These are phyloP conservation scores for Eurytoma californica DNA, from an alignment of 2,888 invertebrate species.

Conservation along the genomic window DNA sequence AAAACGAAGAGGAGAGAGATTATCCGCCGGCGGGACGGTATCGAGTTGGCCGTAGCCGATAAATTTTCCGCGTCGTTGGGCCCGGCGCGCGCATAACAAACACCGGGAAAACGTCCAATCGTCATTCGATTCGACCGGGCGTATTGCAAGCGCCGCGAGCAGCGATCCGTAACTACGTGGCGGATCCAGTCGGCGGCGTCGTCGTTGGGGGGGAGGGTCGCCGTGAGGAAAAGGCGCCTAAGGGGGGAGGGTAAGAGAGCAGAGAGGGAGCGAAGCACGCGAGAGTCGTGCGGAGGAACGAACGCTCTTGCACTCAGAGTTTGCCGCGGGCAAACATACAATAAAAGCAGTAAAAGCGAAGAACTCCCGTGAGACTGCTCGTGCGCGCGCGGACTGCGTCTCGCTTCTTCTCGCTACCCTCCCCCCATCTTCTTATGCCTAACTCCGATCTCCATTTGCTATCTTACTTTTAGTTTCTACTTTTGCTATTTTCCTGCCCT, in stretches of 20 bases:
- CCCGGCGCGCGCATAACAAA: constrained; percentile 27
- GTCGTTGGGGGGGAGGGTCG: constrained; percentile 5
- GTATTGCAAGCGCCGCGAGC: constrained; percentile 27
- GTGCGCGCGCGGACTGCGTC: constrained; percentile 55
- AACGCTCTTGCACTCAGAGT: constrained; percentile 52
- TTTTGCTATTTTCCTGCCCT: constrained; percentile 21
- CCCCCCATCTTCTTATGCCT: constrained; percentile 46
- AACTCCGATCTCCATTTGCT: constrained; percentile 55
- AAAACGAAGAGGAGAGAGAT: constrained; percentile 15
- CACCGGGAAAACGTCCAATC: constrained; percentile 44
- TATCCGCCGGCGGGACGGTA: constrained; percentile 7
- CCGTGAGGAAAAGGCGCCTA: not conserved
- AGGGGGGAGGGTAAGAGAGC: constrained; percentile 6
- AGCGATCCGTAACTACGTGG: constrained; percentile 53
- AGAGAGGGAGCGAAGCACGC: not conserved
- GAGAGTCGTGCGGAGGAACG: constrained; percentile 32
- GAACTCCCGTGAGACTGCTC: constrained; percentile 67
- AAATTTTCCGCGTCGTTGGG: constrained; percentile 49
- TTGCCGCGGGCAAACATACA: constrained; percentile 63
- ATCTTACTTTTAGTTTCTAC: constrained; percentile 47
- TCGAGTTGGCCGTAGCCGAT: constrained; percentile 7
- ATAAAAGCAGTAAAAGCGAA: constrained; percentile 66
- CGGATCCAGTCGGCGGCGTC: constrained; percentile 36
- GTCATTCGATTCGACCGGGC: constrained; percentile 42
- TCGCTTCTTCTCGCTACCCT: constrained; percentile 35